Conservation (phyloP, 2,797 vertebrate genomes). For the Austrolebias charrua region DNA sequence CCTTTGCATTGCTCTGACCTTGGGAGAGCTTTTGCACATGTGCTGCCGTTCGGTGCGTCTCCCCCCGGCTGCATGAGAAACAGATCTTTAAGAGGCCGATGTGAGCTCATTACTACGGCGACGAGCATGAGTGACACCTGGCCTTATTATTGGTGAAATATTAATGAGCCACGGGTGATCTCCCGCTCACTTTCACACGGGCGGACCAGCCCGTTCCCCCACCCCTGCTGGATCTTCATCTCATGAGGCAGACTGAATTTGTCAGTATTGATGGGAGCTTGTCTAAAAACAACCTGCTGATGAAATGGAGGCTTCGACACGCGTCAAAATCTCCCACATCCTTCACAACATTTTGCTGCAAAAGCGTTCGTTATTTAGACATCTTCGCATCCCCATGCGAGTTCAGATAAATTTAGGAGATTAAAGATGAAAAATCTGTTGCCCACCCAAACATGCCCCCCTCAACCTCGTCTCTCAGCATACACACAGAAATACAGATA, state of each 20-base stretch:
- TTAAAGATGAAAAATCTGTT: constrained; percentile 55
- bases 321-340: constrained; percentile 44
- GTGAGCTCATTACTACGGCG: constrained; percentile 61
- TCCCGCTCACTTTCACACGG: constrained; percentile 35
- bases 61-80: constrained; percentile 65
- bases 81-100: constrained; percentile 57
- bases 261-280: constrained; percentile 60
- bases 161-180: constrained; percentile 63
- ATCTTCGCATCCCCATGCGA: constrained; percentile 54
- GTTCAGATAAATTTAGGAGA: constrained; percentile 65
- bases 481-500: constrained; percentile 47
- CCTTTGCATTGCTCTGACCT: constrained; percentile 51
- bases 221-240: constrained; percentile 13
- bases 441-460: constrained; percentile 28
- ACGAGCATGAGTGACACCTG: constrained; percentile 65
- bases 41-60: constrained; percentile 24
- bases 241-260: constrained; percentile 42
- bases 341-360: constrained; percentile 30
- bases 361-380: constrained; percentile 38
- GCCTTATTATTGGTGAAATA: constrained; percentile 68
- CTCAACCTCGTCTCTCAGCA: background rate
- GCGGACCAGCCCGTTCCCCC: constrained; percentile 31
- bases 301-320: constrained; percentile 56
- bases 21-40: constrained; percentile 57
- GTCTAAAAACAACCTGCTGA: constrained; percentile 52